Conservation (phyloP, 2,797 vertebrate genomes). For the Macroramphosus scolopax region DNA sequence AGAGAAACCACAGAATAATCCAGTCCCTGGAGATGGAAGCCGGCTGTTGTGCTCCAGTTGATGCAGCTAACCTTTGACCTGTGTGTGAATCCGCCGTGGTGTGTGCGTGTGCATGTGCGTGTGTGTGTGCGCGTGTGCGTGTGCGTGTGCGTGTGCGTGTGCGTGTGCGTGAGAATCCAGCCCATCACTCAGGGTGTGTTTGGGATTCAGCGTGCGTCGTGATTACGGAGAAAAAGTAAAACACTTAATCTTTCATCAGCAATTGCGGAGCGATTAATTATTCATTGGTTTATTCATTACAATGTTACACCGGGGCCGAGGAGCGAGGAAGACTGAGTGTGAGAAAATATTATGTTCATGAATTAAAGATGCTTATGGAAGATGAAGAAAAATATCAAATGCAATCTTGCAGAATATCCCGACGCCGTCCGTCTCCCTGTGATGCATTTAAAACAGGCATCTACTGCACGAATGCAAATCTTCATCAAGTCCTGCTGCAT, state of each 20-base stretch:
- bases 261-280: slow-evolving; percentile 40
- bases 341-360: slow-evolving; percentile 18
- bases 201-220: slow-evolving; percentile 14
- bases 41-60: slow-evolving; percentile 60
- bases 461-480: too few species aligned
- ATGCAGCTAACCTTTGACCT: slow-evolving; percentile 58
- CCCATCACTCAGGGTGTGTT: not conserved
- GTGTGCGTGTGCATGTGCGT: slow-evolving; percentile 2
- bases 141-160: not conserved
- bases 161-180: too few species aligned
- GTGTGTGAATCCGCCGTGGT: too few species aligned
- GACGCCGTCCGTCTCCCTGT: too few species aligned
- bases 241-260: slow-evolving; percentile 37
- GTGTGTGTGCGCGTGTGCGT: slow-evolving; percentile 7
- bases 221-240: slow-evolving; percentile 28
- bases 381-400: not conserved
- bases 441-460: too few species aligned
- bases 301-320: slow-evolving; percentile 33
- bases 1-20: slow-evolving; percentile 31
- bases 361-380: slow-evolving; percentile 14
- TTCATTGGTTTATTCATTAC: slow-evolving; percentile 47
- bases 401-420: not conserved
- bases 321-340: slow-evolving; percentile 6
- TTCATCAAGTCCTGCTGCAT: too few species aligned
- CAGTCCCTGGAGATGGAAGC: slow-evolving; percentile 49